Conservation (phyloP, 1,140 invertebrate species). For the Coptotermes formosanus region DNA sequence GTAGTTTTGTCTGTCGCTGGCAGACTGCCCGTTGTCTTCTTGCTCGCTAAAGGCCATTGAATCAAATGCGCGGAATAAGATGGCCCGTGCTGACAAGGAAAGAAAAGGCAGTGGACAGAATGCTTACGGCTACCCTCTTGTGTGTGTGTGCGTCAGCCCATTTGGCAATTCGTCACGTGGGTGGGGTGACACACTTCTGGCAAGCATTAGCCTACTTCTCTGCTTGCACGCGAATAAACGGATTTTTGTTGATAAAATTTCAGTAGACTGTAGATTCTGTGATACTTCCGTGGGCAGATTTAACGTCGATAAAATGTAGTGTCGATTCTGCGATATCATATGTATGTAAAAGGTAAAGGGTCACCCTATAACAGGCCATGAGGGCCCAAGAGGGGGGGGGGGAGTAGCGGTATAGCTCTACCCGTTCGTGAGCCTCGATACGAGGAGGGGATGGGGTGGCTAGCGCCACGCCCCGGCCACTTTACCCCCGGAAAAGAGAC, state of each 20-base stretch:
- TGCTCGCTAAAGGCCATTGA: background rate
- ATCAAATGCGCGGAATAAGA: too few species aligned
- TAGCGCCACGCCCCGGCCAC: too few species aligned
- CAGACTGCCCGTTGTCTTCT: background rate
- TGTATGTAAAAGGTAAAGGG: too few species aligned
- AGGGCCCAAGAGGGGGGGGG: too few species aligned
- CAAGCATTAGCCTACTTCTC: background rate
- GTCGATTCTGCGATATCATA: background rate
- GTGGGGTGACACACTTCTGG: background rate
- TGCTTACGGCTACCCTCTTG: background rate
- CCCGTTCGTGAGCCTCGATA: too few species aligned
- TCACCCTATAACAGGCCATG: too few species aligned
- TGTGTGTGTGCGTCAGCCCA: background rate
- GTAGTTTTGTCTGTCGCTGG: background rate
- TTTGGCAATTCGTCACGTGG: slow-evolving; percentile 5
- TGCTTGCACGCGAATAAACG: background rate
- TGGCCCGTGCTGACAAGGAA: too few species aligned
- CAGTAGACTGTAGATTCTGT: too few species aligned
- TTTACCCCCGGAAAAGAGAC: too few species aligned
- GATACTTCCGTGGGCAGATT: background rate
- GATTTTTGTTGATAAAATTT: background rate
- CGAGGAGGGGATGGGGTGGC: too few species aligned
- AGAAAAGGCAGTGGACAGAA: too few species aligned
- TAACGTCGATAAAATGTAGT: background rate
- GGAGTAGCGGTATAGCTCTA: too few species aligned